Evolutionary conservation across 2,113 vertebrate species (phyloP), one percentile per base, ranked within the genome.

Genomic region (Gallinago jamesoni): DNA sequence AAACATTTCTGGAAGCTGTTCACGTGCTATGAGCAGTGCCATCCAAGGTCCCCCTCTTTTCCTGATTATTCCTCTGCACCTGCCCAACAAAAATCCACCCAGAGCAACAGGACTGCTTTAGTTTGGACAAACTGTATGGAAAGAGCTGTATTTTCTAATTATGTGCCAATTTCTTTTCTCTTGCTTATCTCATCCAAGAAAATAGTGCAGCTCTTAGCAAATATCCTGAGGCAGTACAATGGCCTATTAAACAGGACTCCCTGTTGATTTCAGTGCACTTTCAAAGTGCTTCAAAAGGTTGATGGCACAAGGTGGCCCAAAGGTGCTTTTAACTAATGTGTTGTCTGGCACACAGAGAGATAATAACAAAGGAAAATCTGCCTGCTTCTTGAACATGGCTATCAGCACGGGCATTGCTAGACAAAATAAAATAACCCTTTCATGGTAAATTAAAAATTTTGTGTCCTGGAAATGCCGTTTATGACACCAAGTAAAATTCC

Each of bases 181-280:
- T 88, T 80, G 50, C 59, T 90, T 73, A 69, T 62, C 62, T 79
- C 75, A 90, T 88, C 81, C 28, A 57, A 91, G 78, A 66, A 93
- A 87, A 94, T 13, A 73, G 27, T 64, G 68, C 7, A 4, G 43
- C 53, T 82, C 47, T 95, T 77, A 94, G 83, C 76, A 96, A 87
- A 91, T 63, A 80, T 30, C 82, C 67, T 4, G 22, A 93, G 81
- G 91, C 69, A 84, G 77, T 69, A 76, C 39, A 91, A 79, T 8
- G 72, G 85, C 56, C 74, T 84, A 63, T 92, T 94, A 93, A 94
- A 67, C 17, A 87, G 69, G 81, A 48, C 74, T 87, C 84, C 92
- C 90, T 41, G 80, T 41, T 92, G 91, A 53, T 94, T 94, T 84
- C 52, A 88, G 11, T 13, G 56, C 9, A 23, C 43, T 95, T 86